Conservation (phyloP, 2,113 vertebrate species). For the Silurus asotus region DNA sequence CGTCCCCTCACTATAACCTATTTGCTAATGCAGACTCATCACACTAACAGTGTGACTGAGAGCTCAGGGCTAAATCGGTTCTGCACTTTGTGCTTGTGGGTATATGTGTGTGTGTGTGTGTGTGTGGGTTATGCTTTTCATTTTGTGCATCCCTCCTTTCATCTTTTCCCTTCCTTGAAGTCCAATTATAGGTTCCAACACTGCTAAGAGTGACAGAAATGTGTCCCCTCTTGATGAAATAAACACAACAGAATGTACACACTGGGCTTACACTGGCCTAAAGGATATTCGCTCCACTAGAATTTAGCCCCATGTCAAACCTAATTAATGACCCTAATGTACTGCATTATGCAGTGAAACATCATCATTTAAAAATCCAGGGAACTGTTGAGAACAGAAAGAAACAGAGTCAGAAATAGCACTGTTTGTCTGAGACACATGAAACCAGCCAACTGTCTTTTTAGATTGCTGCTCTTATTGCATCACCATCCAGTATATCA, state of each 20-base stretch:
- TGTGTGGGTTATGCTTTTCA: conserved; percentile 9
- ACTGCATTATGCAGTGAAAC: neutral
- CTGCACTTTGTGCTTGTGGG: neutral
- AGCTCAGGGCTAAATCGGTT: neutral
- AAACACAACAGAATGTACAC: neutral
- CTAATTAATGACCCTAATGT: conserved; percentile 8
- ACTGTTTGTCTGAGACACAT: neutral
- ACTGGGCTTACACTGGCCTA: neutral
- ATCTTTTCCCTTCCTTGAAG: conserved; percentile 55
- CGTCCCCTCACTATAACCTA: neutral
- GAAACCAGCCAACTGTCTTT: neutral
- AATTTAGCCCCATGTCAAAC: neutral
- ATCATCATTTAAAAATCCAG: conserved; percentile 2
- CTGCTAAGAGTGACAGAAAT: conserved; percentile 58
- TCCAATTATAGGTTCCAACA: conserved; percentile 1
- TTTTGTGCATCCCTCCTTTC: conserved; percentile 50
- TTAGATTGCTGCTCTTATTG: neutral
- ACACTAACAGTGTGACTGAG: neutral
- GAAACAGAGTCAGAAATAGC: neutral
- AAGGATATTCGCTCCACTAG: neutral
- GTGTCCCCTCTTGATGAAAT: conserved; percentile 64
- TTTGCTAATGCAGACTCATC: neutral
- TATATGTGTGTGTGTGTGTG: conserved; percentile 17
- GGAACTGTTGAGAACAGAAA: neutral
- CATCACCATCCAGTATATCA: neutral